Conservation (phyloP, 2,797 vertebrate genomes). For the Eupleurogrammus muticus region DNA sequence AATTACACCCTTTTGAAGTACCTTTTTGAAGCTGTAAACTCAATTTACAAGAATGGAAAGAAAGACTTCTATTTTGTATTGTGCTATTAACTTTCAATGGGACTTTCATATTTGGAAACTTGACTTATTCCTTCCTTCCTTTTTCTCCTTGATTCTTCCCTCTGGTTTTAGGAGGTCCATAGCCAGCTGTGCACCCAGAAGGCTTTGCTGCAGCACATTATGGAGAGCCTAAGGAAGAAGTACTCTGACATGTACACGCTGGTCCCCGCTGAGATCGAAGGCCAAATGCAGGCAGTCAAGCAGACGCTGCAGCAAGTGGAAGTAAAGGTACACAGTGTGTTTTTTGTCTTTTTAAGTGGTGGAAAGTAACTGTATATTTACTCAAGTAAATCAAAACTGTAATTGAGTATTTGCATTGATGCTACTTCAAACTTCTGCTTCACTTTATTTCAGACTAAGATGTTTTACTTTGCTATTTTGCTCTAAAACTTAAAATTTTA, state of each 20-base stretch:
- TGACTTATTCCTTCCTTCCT: background rate
- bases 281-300: constrained; percentile 85
- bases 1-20: background rate
- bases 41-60: constrained; percentile 7
- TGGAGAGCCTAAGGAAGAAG: constrained; percentile 87
- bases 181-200: constrained; percentile 85
- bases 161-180: constrained; percentile 84
- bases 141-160: background rate
- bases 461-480: too few relatives aligned
- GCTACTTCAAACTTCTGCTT: too few relatives aligned
- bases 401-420: too few relatives aligned
- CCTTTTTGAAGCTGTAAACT: background rate
- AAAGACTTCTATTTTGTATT: background rate
- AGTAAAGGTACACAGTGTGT: constrained; percentile 85
- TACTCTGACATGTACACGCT: constrained; percentile 85
- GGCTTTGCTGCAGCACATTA: constrained; percentile 83
- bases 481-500: too few relatives aligned
- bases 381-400: too few relatives aligned
- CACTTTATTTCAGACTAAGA: too few relatives aligned
- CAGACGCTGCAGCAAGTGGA: constrained; percentile 84
- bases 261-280: constrained; percentile 87
- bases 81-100: background rate
- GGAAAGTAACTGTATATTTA: too few relatives aligned
- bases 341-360: background rate
- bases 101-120: background rate